phyloP scores from a whole-genome alignment of 2,797 vertebrate genomes.

The Myiotriccus ornatus region DNA sequence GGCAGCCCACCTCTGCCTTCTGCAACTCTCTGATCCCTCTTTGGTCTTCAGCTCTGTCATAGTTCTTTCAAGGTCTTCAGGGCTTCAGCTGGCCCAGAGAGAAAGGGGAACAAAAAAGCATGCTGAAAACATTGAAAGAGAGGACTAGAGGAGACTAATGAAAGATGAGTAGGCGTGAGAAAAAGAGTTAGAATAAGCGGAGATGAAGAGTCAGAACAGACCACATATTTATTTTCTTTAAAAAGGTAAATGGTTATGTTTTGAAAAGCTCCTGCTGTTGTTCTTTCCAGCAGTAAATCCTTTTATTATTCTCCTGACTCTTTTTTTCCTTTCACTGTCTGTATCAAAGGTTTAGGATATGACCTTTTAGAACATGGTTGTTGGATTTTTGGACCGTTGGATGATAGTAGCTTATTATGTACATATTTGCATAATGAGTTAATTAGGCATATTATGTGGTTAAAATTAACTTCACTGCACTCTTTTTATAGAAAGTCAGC shows the following conservation, averaged over 20 bases:
- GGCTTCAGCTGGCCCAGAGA: neutral
- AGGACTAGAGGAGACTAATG: neutral
- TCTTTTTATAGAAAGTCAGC: constrained; percentile 48
- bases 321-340: neutral
- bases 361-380: constrained; percentile 5
- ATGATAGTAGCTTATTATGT: constrained; percentile 35
- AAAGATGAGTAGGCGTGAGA: constrained; percentile 13
- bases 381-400: constrained; percentile 25
- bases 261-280: constrained; percentile 53
- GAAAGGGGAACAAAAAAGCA: neutral
- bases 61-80: neutral
- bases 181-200: constrained; percentile 37
- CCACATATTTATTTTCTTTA: constrained; percentile 47
- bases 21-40: neutral
- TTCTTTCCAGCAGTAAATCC: constrained; percentile 16
- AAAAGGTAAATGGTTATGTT: constrained; percentile 59
- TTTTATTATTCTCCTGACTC: neutral
- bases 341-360: neutral
- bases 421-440: constrained; percentile 64
- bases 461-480: constrained; percentile 45
- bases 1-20: neutral
- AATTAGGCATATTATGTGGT: constrained; percentile 53
- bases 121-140: neutral
- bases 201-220: constrained; percentile 25
- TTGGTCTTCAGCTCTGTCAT: neutral